These are phyloP conservation scores for Stegastes partitus DNA, from an alignment of 2,113 vertebrate genomes.

Conservation along the genomic window DNA sequence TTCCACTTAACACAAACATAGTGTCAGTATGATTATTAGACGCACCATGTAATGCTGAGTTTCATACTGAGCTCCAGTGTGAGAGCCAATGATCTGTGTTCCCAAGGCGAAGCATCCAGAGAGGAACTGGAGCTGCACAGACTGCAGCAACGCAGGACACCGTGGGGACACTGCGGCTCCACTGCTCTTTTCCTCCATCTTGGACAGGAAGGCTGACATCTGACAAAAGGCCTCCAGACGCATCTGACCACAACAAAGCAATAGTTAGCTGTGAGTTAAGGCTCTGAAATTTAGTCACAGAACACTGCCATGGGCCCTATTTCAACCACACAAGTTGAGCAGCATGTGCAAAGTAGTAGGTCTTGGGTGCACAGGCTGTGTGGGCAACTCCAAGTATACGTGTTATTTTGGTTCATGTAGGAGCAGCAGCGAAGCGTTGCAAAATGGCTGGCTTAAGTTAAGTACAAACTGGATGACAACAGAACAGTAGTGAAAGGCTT, in stretches of 20 bases:
- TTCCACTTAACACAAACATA: slow-evolving; percentile 1
- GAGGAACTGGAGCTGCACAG: slow-evolving; percentile 87
- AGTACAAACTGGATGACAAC: too few species aligned
- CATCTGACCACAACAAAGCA: slow-evolving; percentile 70
- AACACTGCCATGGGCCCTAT: not conserved
- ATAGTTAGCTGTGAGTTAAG: not conserved
- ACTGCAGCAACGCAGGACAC: slow-evolving; percentile 82
- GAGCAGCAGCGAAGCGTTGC: not conserved
- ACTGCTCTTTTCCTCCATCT: slow-evolving; percentile 85
- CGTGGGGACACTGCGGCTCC: slow-evolving; percentile 62
- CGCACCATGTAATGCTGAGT: slow-evolving; percentile 85
- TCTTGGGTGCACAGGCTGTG: not conserved
- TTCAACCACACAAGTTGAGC: not conserved
- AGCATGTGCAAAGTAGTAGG: too few species aligned
- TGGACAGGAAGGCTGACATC: slow-evolving; percentile 86
- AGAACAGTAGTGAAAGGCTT: too few species aligned
- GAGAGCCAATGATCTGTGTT: slow-evolving; percentile 75
- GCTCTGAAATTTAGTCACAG: not conserved
- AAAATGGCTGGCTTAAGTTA: not conserved
- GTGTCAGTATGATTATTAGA: not conserved
- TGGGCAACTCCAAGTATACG: not conserved
- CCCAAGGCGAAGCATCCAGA: slow-evolving; percentile 86
- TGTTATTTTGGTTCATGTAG: not conserved
- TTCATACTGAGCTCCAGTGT: slow-evolving; percentile 74
- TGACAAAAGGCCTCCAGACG: slow-evolving; percentile 86